Base-by-base conservation (phyloP, 2,888 invertebrate genomes). In the Pycnomerus fuliginosus region DNA sequence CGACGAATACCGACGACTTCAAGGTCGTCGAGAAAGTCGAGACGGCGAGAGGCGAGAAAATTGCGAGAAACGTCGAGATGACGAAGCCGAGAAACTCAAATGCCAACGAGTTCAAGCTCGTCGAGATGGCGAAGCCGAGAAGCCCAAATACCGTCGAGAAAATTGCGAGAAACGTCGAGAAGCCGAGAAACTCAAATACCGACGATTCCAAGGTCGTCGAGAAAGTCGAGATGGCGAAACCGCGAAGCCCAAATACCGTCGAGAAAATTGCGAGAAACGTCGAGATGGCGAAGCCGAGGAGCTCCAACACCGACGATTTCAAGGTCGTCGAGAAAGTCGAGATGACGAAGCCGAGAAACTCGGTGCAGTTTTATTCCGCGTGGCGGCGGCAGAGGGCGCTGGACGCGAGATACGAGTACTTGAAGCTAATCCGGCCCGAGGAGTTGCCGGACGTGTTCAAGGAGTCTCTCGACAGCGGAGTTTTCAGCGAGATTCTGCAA, bases 391-490 rank as follows among this genome's bases (percentile, higher is more conserved):
- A 82, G 34, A 76, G 73, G 51, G 71, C 73, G 15, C 62, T 67
- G n/a, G 70, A 69, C 5, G 75, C 76, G 13, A 76, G 77, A 58
- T 78, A 77, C 54, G 68, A 76, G 49, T 87, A 83, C 68, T 74
- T 86, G 47, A 80, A 79, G 45, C 46, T 59, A 34, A 78, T 86
- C 56, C 72, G 77, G 2, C 79, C 82, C 0, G 56, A 66, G 1
- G 75, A 75, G 43, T 72, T 86, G 20, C 79, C 83, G 1, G 67
- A 71, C 1, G 79, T 87, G 51, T 85, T 87, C 66, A 77, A 77
- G 61, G 82, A 84, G 55, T 82, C 84, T 0, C 69, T 87, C 44
- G 86, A 87, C 50, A 80, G 79, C 41, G 74, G 78, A 27, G 74
- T 80, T 1, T 74, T 87, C 2, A 80, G 81, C 3, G 80, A 80